These are phyloP conservation scores for Pardalotus punctatus DNA, from an alignment of 2,113 vertebrate genomes.

Conservation along the genomic window DNA sequence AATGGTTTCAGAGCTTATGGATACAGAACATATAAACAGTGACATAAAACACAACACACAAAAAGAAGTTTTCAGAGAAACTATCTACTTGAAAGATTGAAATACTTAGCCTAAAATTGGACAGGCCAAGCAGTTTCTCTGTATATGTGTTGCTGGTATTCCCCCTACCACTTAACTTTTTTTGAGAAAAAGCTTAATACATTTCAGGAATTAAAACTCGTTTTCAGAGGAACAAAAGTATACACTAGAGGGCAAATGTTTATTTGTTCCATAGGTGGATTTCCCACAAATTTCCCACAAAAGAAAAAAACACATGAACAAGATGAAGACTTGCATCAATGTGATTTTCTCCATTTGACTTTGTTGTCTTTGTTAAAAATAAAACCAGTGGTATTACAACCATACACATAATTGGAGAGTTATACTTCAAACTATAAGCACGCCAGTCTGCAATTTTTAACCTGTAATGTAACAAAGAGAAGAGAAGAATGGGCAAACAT, in stretches of 20 bases:
- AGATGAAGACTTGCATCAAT: background rate
- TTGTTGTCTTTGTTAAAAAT: background rate
- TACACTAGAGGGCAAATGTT: background rate
- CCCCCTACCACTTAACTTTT: background rate
- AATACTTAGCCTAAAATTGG: background rate
- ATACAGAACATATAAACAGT: background rate
- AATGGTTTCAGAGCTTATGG: background rate
- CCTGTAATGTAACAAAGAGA: background rate
- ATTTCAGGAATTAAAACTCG: background rate
- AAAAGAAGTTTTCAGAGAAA: background rate
- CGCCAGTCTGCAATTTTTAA: background rate
- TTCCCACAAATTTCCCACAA: background rate
- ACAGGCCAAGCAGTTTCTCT: background rate
- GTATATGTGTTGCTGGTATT: background rate
- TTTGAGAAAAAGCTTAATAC: background rate
- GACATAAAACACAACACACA: background rate
- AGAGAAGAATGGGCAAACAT: background rate
- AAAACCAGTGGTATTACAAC: background rate
- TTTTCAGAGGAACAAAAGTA: background rate
- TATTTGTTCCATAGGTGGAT: background rate
- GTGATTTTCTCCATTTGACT: background rate
- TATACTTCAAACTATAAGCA: background rate
- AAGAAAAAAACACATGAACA: background rate
- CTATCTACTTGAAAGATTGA: background rate
- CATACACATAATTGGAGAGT: background rate